phyloP scores from a whole-genome alignment of 2,113 vertebrate genomes.

The Noturus placidus region DNA sequence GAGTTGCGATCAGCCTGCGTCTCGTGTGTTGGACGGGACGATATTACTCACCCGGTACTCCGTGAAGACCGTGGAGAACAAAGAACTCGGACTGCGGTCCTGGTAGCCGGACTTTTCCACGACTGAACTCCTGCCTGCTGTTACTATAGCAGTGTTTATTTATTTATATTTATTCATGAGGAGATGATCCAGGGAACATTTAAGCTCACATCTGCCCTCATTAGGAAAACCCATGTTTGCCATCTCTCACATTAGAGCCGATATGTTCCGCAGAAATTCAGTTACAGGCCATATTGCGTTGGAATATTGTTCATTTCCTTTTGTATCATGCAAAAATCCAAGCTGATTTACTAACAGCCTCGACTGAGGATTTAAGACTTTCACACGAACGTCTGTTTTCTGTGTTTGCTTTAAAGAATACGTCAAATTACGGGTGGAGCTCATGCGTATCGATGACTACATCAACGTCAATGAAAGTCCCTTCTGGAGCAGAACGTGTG shows the following conservation, averaged over 20 bases:
- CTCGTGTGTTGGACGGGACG: neutral
- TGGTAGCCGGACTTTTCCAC: conserved; percentile 1
- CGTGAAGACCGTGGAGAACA: neutral
- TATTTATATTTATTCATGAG: conserved; percentile 35
- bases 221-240: conserved; percentile 33
- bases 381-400: neutral
- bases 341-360: neutral
- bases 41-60: neutral
- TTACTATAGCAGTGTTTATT: neutral
- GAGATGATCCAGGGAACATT: conserved; percentile 12
- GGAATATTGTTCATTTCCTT: neutral
- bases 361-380: neutral
- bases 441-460: neutral
- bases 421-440: neutral
- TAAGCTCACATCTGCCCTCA: conserved; percentile 45
- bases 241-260: neutral
- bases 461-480: neutral
- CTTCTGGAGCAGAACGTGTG: neutral
- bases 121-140: conserved; percentile 3
- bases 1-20: neutral
- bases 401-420: neutral
- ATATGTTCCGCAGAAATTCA: neutral
- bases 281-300: neutral
- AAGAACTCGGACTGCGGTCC: neutral
- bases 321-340: neutral